A percentile compares a stretch with the other conserved stretches of the same genome.
Evolutionary conservation across 1,140 invertebrate species (phyloP).

Genomic region (Latrodectus geometricus): DNA sequence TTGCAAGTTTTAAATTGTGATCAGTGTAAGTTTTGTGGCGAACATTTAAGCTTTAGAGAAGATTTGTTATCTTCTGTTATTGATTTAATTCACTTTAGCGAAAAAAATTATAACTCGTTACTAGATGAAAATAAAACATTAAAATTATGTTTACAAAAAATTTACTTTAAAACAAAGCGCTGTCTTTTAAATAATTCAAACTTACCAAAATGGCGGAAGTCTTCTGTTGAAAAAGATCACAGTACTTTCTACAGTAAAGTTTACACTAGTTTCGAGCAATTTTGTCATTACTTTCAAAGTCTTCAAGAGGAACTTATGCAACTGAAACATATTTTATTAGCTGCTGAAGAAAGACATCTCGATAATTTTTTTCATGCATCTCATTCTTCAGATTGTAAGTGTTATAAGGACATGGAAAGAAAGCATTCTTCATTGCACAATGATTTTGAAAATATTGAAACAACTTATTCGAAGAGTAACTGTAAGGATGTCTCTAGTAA

Average conservation of each 20-base stretch:
- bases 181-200: conserved; percentile 50
- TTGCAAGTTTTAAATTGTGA: conserved; percentile 50
- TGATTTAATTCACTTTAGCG: conserved; percentile 52
- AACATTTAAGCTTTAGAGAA: conserved; percentile 56
- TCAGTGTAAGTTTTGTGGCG: conserved; percentile 49
- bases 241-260: conserved; percentile 24
- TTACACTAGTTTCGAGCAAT: conserved; percentile 55
- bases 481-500: conserved; percentile 12
- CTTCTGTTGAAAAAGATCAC: conserved; percentile 15
- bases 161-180: conserved; percentile 47
- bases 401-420: conserved; percentile 16
- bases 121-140: conserved; percentile 51
- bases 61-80: conserved; percentile 43
- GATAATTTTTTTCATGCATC: conserved; percentile 49
- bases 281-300: conserved; percentile 54
- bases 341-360: conserved; percentile 54
- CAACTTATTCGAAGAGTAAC: conserved; percentile 26
- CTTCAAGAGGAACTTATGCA: conserved; percentile 53
- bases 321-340: conserved; percentile 51
- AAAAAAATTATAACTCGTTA: conserved; percentile 47
- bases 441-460: conserved; percentile 22
- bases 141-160: conserved; percentile 52
- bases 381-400: conserved; percentile 45
- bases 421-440: not conserved
- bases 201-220: not conserved